Evolutionary conservation across 2,888 invertebrate species (phyloP).

Genomic region (Phyllotreta cruciferae): DNA sequence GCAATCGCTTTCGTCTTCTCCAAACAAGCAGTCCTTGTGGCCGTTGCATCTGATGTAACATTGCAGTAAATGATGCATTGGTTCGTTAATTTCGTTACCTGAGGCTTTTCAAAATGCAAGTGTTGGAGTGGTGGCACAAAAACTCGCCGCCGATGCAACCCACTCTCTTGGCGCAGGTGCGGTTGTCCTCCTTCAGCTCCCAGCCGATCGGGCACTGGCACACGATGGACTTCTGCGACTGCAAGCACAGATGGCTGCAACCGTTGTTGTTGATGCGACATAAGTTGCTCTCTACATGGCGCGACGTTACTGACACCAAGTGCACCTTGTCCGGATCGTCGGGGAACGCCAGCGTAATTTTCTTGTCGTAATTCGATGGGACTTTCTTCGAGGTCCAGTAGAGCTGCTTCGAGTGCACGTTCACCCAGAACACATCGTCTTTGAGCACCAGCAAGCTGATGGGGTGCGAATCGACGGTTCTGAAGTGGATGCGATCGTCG

Average conservation of each 20-base stretch:
- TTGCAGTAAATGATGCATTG: not conserved
- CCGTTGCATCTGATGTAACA: slow-evolving; percentile 52
- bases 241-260: slow-evolving; percentile 79
- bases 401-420: slow-evolving; percentile 64
- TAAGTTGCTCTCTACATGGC: slow-evolving; percentile 59
- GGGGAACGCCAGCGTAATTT: slow-evolving; percentile 55
- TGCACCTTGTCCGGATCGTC: slow-evolving; percentile 58
- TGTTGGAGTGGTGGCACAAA: slow-evolving; percentile 60
- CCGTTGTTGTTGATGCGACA: slow-evolving; percentile 69
- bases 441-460: slow-evolving; percentile 68
- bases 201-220: slow-evolving; percentile 75
- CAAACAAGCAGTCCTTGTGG: slow-evolving; percentile 52
- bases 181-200: slow-evolving; percentile 62
- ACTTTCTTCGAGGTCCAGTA: slow-evolving; percentile 68
- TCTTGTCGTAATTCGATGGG: slow-evolving; percentile 54
- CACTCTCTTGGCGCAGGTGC: slow-evolving; percentile 65
- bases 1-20: slow-evolving; percentile 58
- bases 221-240: slow-evolving; percentile 53
- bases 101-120: slow-evolving; percentile 56
- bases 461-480: slow-evolving; percentile 58
- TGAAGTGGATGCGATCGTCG: slow-evolving; percentile 57
- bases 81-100: slow-evolving; percentile 18
- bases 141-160: slow-evolving; percentile 61
- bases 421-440: slow-evolving; percentile 76
- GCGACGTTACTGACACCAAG: slow-evolving; percentile 62